Base-by-base conservation (phyloP, 2,797 vertebrate species). In the Prunella strophiata region DNA sequence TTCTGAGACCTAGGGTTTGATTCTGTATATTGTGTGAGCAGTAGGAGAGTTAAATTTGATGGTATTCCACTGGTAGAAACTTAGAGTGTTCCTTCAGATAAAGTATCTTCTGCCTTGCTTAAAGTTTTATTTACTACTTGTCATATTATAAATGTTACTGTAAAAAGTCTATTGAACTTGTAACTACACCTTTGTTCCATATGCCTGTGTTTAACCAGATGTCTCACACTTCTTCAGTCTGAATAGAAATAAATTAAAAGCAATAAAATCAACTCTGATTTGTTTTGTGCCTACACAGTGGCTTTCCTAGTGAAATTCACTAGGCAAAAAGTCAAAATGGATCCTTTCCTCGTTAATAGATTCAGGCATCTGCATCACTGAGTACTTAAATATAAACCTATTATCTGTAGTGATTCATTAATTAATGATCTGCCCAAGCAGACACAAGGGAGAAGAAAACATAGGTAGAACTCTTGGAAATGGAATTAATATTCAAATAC, bases 401-500 rank as follows among this genome's bases (percentile, higher is more conserved):
- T 88, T 96, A 89, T 89, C 86, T 47, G 6, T 66, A 92, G 88
- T 73, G 63, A 83, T 97, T 97, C 45, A 43, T 96, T 97, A 96
- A 97, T 96, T 95, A 88, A 89, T 72, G 30, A 45, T 80, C n/a
- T 73, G 75, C 67, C 51, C 51, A 91, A 92, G 91, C 38, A 77
- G 86, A 80, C 91, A 89, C 71, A 83, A 81, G 34, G 23, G 80
- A 25, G 42, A 92, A 82, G 84, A 96, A 97, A 96, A 92, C 88
- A 89, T 79, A 95, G 62, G 79, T 27, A 5, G 90, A 97, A 96
- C 42, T 86, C 85, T 92, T 92, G 81, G 91, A 97, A 96, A 95
- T 93, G 13, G 91, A 98, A 96, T 96, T 95, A 95, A 94, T 93
- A 94, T 85, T 81, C 30, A 92, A 93, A 88, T 94, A 89, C 43